A percentile compares a stretch with the other conserved stretches of the same genome.
phyloP scores from a whole-genome alignment of 2,797 vertebrate genomes.

The Sebastes wilsoni region DNA sequence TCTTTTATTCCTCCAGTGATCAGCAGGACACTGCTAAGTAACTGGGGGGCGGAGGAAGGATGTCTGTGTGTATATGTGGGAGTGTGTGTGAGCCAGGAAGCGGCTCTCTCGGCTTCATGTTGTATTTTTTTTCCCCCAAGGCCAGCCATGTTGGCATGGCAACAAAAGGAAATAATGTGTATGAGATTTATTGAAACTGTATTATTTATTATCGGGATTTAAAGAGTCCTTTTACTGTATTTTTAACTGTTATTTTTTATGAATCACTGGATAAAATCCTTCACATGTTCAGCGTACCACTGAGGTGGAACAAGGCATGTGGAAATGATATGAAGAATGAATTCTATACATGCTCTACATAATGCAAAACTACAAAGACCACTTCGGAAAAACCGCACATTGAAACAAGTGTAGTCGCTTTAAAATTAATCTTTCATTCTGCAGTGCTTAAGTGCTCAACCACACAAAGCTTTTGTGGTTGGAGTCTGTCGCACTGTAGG shows the following conservation, averaged over 20 bases:
- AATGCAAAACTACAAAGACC: constrained; percentile 50
- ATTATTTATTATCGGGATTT: constrained; percentile 64
- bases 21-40: constrained; percentile 28
- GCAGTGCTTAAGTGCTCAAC: constrained; percentile 49
- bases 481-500: constrained; percentile 1
- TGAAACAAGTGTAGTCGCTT: constrained; percentile 39
- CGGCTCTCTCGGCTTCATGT: constrained; percentile 2
- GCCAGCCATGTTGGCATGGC: constrained; percentile 49
- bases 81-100: constrained; percentile 5
- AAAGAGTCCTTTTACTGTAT: constrained; percentile 38
- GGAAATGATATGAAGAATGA: constrained; percentile 40
- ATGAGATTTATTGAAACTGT: constrained; percentile 37
- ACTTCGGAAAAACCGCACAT: constrained; percentile 41
- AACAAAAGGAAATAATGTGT: constrained; percentile 44
- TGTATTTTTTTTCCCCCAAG: constrained; percentile 8
- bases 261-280: constrained; percentile 39
- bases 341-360: constrained; percentile 52
- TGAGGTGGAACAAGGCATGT: constrained; percentile 14
- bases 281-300: neutral
- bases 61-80: constrained; percentile 12
- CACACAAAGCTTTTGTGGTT: constrained; percentile 38
- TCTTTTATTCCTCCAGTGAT: constrained; percentile 44
- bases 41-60: neutral
- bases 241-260: constrained; percentile 45
- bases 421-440: constrained; percentile 45